These are phyloP conservation scores for Triplophysa siluroides DNA, from an alignment of 2,113 vertebrate species.

Conservation along the genomic window DNA sequence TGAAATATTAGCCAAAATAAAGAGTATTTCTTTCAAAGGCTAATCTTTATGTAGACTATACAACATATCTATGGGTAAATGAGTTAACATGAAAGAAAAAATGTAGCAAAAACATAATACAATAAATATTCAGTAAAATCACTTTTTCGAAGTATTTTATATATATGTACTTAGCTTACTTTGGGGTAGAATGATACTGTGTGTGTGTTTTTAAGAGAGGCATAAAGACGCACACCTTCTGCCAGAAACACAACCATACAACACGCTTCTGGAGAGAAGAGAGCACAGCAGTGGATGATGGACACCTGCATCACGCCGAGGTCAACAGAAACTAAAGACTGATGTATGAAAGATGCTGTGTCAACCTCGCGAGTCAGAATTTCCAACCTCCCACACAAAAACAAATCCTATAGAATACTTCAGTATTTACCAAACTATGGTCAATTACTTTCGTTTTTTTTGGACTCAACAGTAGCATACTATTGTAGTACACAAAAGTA, in stretches of 20 bases:
- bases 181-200: constrained; percentile 73
- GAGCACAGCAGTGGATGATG: not conserved
- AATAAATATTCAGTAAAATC: constrained; percentile 88
- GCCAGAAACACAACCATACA: constrained; percentile 6
- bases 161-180: constrained; percentile 88
- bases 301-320: not conserved
- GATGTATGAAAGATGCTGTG: not conserved
- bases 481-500: too few relatives aligned
- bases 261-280: constrained; percentile 27
- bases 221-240: constrained; percentile 52
- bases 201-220: constrained; percentile 71
- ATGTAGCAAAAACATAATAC: constrained; percentile 74
- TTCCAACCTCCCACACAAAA: not conserved
- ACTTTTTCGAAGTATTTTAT: constrained; percentile 72
- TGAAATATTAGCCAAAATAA: constrained; percentile 69
- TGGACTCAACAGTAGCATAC: too few relatives aligned
- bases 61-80: constrained; percentile 71
- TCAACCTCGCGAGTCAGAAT: not conserved
- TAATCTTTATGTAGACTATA: constrained; percentile 71
- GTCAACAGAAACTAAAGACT: not conserved
- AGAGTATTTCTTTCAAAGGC: constrained; percentile 56
- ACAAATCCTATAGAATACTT: not conserved
- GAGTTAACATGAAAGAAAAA: constrained; percentile 71
- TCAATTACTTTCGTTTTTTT: too few relatives aligned
- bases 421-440: too few relatives aligned